Conservation (phyloP, 2,113 vertebrate species). For the Oceanites oceanicus region DNA sequence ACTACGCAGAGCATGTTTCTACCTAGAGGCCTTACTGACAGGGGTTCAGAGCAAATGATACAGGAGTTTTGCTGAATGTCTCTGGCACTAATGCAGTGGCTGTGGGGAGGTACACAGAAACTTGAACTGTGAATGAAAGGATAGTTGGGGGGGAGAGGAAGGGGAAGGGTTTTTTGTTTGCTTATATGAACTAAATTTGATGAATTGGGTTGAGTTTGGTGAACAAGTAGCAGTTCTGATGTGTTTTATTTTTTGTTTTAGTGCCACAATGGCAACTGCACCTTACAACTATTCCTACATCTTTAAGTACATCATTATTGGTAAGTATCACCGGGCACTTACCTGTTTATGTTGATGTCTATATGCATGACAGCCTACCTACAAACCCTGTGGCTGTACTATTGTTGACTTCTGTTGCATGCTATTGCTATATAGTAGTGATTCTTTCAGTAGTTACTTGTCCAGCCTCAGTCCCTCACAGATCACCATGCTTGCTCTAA, state of each 20-base stretch:
- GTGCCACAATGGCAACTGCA: conserved; percentile 94
- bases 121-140: background rate
- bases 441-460: background rate
- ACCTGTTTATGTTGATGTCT: rapidly evolving
- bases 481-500: background rate
- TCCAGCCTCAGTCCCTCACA: background rate
- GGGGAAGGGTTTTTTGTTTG: background rate
- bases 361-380: background rate
- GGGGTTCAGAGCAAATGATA: background rate
- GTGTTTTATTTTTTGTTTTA: conserved; percentile 55
- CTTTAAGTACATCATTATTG: conserved; percentile 99
- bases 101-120: background rate
- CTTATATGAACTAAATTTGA: background rate
- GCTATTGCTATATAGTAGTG: rapidly evolving
- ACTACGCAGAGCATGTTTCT: background rate
- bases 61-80: background rate
- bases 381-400: background rate
- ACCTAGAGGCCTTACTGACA: background rate
- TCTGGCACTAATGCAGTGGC: background rate
- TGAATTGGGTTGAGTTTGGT: background rate
- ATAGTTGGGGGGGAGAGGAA: rapidly evolving
- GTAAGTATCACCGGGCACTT: conserved; percentile 75
- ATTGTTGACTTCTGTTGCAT: background rate
- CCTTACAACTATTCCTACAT: conserved; percentile 99
- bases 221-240: background rate